phyloP scores from a whole-genome alignment of 2,888 invertebrate species.

The Iphiclides podalirius region DNA sequence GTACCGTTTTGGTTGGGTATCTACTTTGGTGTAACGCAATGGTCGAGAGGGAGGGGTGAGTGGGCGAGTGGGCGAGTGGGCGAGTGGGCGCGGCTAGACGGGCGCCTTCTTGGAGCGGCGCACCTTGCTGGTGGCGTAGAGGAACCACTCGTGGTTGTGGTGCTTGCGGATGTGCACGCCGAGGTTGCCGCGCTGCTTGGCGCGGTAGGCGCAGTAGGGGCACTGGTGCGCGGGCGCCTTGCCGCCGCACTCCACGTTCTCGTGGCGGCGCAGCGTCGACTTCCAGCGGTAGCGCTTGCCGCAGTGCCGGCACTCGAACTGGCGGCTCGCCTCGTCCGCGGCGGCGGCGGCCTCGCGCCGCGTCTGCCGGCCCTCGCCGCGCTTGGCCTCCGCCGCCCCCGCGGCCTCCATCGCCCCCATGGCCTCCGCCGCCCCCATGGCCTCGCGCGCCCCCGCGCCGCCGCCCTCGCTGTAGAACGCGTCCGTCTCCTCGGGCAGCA shows the following conservation, averaged over 20 bases:
- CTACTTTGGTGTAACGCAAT: slow-evolving; percentile 67
- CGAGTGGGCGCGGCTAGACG: slow-evolving; percentile 9
- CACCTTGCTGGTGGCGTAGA: slow-evolving; percentile 74
- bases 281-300: slow-evolving; percentile 93
- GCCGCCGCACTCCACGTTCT: slow-evolving; percentile 91
- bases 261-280: slow-evolving; percentile 89
- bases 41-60: neutral
- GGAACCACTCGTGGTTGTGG: slow-evolving; percentile 80
- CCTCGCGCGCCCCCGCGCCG: slow-evolving; percentile 20
- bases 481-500: slow-evolving; percentile 67
- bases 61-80: neutral
- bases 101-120: slow-evolving; percentile 71
- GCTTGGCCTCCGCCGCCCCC: slow-evolving; percentile 41
- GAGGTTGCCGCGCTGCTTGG: slow-evolving; percentile 90
- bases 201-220: slow-evolving; percentile 87
- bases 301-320: slow-evolving; percentile 90
- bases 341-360: slow-evolving; percentile 37
- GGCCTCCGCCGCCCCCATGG: neutral
- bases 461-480: slow-evolving; percentile 40
- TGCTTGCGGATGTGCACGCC: slow-evolving; percentile 90
- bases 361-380: slow-evolving; percentile 55
- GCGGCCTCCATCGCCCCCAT: too few relatives aligned
- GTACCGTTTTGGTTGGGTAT: slow-evolving; percentile 76
- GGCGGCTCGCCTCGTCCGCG: slow-evolving; percentile 77
- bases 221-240: slow-evolving; percentile 91